Base-by-base conservation (phyloP, 2,797 vertebrate species). In the Halcyon leucocephala region DNA sequence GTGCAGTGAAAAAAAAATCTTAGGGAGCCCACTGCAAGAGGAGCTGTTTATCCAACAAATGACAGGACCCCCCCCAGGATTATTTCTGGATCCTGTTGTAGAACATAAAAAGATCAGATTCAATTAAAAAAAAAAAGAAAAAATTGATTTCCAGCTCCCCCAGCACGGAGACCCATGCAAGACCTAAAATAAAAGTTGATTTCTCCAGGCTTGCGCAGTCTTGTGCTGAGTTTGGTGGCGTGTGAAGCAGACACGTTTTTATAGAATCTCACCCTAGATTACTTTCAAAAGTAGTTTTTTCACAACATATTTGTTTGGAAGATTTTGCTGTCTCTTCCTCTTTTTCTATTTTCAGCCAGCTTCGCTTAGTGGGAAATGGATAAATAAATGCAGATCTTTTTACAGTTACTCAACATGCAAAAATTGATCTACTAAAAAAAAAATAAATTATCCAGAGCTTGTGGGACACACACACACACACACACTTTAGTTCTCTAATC, bases 251-350 rank as follows among this genome's bases (percentile, higher is more conserved):
- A 97, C 96, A 96, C 70, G 49, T 94, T 95, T 97, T 97, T 98
- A 97, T 90, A 96, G 95, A 98, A 97, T 97, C 95, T 96, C 94
- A 95, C 91, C 94, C 96, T 95, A 97, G 96, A 97, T 97, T 97
- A 95, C 96, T 97, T 97, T 97, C 96, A 97, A 97, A 98, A 97
- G 96, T 92, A 92, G 51, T 90, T 97, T 97, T 94, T 96, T 95
- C 92, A 93, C 88, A 93, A 85, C 83, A 72, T 96, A 96, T 98
- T 98, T 97, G 93, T 97, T 98, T 96, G 97, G 93, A 97, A 97
- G 94, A 96, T 97, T 97, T 92, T 96, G 51, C 90, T 93, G 77
- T 81, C 71, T 96, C 96, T 96, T 94, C 94, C 87, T 95, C 95
- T 96, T 95, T 93, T 92, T 89, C 64, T 97, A 96, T 97, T 98